Evolutionary conservation across 1,140 invertebrate species (phyloP).

Genomic region (Bombus consobrinus): DNA sequence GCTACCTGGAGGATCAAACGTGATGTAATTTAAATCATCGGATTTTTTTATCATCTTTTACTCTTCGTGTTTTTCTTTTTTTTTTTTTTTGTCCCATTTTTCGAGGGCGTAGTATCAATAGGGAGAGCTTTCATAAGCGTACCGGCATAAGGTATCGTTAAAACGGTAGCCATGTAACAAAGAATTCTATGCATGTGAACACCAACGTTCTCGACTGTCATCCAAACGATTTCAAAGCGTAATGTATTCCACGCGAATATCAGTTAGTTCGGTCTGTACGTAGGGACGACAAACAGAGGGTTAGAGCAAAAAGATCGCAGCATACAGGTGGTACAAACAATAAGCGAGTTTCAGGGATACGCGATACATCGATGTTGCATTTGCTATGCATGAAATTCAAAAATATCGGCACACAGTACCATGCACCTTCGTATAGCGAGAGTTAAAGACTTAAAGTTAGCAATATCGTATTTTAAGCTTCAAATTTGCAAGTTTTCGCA

Average conservation of each 20-base stretch:
- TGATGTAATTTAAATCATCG: neutral
- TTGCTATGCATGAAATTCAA: constrained; percentile 48
- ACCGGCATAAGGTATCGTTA: neutral
- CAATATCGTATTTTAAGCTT: neutral
- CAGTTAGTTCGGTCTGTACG: constrained; percentile 20
- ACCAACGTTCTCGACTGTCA: neutral
- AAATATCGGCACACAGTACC: neutral
- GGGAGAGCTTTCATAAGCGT: neutral
- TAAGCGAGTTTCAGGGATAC: constrained; percentile 29
- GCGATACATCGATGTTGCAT: constrained; percentile 26
- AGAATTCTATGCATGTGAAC: neutral
- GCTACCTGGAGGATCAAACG: neutral
- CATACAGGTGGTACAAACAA: constrained; percentile 36
- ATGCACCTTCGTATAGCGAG: neutral
- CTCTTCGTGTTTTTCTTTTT: neutral
- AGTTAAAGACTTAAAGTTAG: neutral
- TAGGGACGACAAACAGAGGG: neutral
- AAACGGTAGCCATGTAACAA: neutral
- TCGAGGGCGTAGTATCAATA: too few relatives aligned
- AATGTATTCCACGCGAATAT: constrained; percentile 32
- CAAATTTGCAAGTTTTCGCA: neutral
- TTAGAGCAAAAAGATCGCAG: neutral
- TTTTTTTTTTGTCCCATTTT: neutral
- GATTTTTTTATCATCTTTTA: neutral
- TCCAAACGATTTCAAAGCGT: neutral